A percentile compares a stretch with the other conserved stretches of the same genome.
Conservation (phyloP, 2,797 vertebrate species). For the Sarcophilus harrisii region DNA sequence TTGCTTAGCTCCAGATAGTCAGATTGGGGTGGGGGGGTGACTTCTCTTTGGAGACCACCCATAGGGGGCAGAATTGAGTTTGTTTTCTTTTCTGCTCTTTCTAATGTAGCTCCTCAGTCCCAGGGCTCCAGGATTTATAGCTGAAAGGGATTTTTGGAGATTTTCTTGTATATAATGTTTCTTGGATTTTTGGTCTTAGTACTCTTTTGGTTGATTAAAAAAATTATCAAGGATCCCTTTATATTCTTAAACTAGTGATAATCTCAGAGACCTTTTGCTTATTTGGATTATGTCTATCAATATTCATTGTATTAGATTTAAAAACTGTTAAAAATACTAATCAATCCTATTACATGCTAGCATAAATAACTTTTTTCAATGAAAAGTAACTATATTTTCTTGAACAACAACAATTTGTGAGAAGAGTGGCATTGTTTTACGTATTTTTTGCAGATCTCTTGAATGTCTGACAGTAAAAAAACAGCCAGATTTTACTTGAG, state of each 20-base stretch:
- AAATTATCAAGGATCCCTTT: not conserved
- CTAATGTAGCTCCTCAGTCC: not conserved
- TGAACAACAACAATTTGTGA: not conserved
- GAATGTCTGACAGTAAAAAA: not conserved
- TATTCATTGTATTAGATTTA: not conserved
- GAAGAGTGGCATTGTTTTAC: not conserved
- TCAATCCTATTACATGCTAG: not conserved
- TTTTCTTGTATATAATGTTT: not conserved
- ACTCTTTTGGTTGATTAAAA: not conserved
- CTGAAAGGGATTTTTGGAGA: not conserved
- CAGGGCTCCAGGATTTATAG: not conserved
- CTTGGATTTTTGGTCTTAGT: not conserved
- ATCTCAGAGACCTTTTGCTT: not conserved
- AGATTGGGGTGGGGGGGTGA: not conserved
- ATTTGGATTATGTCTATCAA: not conserved
- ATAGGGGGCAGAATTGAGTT: not conserved
- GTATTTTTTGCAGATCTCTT: not conserved
- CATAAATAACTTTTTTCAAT: not conserved
- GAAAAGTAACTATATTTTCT: not conserved
- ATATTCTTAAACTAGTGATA: not conserved
- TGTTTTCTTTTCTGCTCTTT: not conserved
- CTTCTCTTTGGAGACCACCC: not conserved
- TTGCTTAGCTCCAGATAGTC: not conserved
- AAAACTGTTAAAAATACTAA: not conserved
- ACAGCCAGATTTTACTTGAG: not conserved